Conservation (phyloP, 2,113 vertebrate species). For the Eolophus roseicapilla region DNA sequence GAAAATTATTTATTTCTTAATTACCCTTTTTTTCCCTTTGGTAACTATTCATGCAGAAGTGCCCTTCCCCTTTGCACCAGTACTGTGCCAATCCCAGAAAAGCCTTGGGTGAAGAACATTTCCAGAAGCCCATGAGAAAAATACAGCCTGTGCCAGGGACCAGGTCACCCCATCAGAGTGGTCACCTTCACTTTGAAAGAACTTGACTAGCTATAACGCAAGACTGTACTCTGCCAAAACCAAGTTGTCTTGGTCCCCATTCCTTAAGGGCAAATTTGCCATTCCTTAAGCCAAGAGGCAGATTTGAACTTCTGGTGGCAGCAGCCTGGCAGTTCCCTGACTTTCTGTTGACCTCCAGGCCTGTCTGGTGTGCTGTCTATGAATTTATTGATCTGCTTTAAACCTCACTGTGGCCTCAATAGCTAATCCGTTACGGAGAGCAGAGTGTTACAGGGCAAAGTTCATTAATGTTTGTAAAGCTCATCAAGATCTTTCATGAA, state of each 20-base stretch:
- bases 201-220: background rate
- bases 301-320: background rate
- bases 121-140: background rate
- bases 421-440: background rate
- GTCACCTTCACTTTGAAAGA: background rate
- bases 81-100: background rate
- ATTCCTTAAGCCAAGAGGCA: background rate
- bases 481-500: conserved; percentile 53
- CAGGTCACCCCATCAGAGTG: background rate
- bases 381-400: conserved; percentile 34
- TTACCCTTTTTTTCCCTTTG: background rate
- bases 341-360: background rate
- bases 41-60: background rate
- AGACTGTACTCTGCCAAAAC: background rate
- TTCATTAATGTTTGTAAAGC: conserved; percentile 48
- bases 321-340: background rate
- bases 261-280: background rate
- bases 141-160: background rate
- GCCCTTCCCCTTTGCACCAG: background rate
- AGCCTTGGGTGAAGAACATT: background rate
- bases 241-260: background rate
- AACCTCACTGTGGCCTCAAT: background rate
- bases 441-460: conserved; percentile 23
- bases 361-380: background rate
- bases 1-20: background rate